Percentiles rank a stretch among this genome's conserved stretches.
Conservation (phyloP, 2,113 vertebrate species). For the Bos indicus region DNA sequence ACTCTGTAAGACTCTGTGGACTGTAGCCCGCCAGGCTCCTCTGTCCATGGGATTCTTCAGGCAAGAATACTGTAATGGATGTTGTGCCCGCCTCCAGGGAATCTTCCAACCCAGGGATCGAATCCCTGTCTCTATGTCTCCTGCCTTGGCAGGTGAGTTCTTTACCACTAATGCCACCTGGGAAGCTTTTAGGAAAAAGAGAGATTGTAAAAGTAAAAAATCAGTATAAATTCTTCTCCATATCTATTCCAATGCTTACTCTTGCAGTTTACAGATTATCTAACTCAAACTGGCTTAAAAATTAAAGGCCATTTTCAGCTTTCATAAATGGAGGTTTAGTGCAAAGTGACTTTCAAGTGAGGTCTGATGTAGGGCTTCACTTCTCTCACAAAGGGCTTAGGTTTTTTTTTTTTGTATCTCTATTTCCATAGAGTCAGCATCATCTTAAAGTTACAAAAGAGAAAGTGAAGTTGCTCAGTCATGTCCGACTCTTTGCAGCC, state of each 20-base stretch:
- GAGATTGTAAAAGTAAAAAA: not conserved
- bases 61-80: not conserved
- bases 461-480: no score
- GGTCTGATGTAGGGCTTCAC: not conserved
- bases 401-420: not conserved
- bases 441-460: not conserved
- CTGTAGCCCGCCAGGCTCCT: not conserved
- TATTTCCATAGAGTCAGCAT: not conserved
- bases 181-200: not conserved
- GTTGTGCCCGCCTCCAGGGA: not conserved
- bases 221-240: not conserved
- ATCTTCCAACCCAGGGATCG: not conserved
- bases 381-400: not conserved
- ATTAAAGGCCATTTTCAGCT: not conserved
- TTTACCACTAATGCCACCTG: not conserved
- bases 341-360: not conserved
- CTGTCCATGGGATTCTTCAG: not conserved
- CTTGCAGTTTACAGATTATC: not conserved
- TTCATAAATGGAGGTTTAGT: not conserved
- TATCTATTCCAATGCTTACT: not conserved
- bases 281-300: not conserved
- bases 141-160: not conserved
- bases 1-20: not conserved
- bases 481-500: no score
- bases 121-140: not conserved